Evolutionary conservation across 2,888 invertebrate genomes (phyloP).

Genomic region (Epirrita christyi): DNA sequence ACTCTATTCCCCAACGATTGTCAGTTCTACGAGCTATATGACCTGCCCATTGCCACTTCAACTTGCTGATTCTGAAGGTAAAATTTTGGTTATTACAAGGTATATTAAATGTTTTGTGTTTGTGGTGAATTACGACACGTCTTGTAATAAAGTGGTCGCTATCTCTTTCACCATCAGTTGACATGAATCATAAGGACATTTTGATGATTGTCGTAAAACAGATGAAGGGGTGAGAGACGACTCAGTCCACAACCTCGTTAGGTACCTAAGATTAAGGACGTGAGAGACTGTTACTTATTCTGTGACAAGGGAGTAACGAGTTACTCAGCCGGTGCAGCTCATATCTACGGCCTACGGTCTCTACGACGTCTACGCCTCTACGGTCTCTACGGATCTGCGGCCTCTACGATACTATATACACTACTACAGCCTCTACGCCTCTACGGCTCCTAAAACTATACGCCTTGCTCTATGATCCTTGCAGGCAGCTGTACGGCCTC

Average conservation of each 20-base stretch:
- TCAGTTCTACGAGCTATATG: too few relatives aligned
- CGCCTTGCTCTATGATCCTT: too few relatives aligned
- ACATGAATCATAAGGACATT: conserved; percentile 22
- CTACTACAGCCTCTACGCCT: background rate
- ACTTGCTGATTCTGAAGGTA: too few relatives aligned
- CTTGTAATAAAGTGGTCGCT: background rate
- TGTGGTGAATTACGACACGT: background rate
- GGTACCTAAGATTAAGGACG: conserved; percentile 11
- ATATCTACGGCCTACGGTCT: too few relatives aligned
- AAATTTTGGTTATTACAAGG: too few relatives aligned
- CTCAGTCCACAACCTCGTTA: conserved; percentile 12
- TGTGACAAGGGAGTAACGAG: background rate
- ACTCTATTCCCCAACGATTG: too few relatives aligned
- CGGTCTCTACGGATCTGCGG: background rate
- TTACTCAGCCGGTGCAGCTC: too few relatives aligned
- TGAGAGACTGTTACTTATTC: background rate
- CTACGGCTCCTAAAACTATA: background rate
- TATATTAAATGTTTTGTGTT: too few relatives aligned
- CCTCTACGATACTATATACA: too few relatives aligned
- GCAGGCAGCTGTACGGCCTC: too few relatives aligned
- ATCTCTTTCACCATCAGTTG: background rate
- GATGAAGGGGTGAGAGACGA: conserved; percentile 18
- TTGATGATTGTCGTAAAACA: conserved; percentile 33
- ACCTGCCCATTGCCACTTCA: too few relatives aligned
- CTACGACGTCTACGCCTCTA: background rate